phyloP scores from a whole-genome alignment of 2,888 invertebrate genomes.

The Podabrus alpinus region DNA sequence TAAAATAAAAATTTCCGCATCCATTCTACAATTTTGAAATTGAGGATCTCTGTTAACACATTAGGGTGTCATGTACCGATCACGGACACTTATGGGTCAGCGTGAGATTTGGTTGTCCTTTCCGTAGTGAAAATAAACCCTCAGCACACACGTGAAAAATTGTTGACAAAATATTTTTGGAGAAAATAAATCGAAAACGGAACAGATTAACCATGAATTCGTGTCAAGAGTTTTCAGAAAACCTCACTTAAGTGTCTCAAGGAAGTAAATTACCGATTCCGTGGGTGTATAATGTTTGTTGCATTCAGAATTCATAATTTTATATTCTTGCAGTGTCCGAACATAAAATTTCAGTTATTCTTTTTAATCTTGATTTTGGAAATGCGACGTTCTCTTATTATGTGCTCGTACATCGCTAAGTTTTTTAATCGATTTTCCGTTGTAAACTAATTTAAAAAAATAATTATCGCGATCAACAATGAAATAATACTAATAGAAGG shows the following conservation, averaged over 20 bases:
- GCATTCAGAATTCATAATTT: background rate
- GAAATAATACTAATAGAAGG: constrained; percentile 36
- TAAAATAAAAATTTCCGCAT: no score
- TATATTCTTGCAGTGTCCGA: background rate
- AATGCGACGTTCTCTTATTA: no score
- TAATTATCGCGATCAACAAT: background rate
- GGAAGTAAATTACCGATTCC: background rate
- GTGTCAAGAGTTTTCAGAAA: background rate
- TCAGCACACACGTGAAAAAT: background rate
- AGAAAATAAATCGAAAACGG: background rate
- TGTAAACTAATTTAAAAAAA: background rate
- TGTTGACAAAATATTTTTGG: background rate
- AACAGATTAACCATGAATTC: background rate
- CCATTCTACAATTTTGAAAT: no score
- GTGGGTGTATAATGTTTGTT: background rate
- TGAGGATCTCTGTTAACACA: no score
- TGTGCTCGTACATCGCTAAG: no score
- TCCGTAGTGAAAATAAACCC: background rate
- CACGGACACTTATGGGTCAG: no score
- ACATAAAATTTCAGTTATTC: background rate
- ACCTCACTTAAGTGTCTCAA: background rate
- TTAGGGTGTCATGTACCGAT: no score
- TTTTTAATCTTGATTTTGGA: background rate
- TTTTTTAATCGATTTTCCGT: background rate
- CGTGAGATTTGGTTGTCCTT: no score